Evolutionary conservation across 1,140 invertebrate genomes (phyloP).

Genomic region (Caenorhabditis tropicalis): DNA sequence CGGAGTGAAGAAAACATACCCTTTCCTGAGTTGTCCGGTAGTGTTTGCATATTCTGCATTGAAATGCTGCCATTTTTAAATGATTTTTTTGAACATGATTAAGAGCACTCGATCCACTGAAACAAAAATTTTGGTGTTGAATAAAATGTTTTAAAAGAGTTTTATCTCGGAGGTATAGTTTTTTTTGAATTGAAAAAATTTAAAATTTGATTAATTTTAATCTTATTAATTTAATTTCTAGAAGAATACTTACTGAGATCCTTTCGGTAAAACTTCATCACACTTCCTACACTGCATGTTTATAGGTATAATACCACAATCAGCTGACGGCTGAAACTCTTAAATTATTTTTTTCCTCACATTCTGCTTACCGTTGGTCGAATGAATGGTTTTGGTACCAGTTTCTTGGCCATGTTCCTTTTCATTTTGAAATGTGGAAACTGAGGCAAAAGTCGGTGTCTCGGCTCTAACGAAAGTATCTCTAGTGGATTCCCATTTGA

Average conservation of each 20-base stretch:
- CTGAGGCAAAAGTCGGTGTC: not conserved
- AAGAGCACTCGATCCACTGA: slow-evolving; percentile 27
- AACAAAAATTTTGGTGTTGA: not conserved
- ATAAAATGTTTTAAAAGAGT: not conserved
- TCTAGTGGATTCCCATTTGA: not conserved
- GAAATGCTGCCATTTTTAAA: slow-evolving; percentile 53
- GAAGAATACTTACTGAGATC: slow-evolving; percentile 29
- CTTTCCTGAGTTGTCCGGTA: slow-evolving; percentile 50
- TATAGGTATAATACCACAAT: slow-evolving; percentile 32
- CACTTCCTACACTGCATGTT: slow-evolving; percentile 45
- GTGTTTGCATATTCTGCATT: slow-evolving; percentile 52
- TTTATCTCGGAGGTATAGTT: too few relatives aligned
- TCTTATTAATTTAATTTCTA: too few relatives aligned
- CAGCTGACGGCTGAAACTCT: not conserved
- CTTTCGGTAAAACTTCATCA: slow-evolving; percentile 37
- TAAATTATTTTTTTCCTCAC: not conserved
- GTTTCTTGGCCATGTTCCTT: not conserved
- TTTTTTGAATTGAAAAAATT: too few relatives aligned
- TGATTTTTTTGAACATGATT: slow-evolving; percentile 49
- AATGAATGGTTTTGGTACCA: not conserved
- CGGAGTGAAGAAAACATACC: too few relatives aligned
- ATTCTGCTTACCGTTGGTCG: not conserved
- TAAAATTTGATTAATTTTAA: too few relatives aligned
- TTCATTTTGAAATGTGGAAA: not conserved
- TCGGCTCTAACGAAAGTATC: not conserved